Conservation (phyloP, 2,113 vertebrate species). For the Tetrax tetrax region DNA sequence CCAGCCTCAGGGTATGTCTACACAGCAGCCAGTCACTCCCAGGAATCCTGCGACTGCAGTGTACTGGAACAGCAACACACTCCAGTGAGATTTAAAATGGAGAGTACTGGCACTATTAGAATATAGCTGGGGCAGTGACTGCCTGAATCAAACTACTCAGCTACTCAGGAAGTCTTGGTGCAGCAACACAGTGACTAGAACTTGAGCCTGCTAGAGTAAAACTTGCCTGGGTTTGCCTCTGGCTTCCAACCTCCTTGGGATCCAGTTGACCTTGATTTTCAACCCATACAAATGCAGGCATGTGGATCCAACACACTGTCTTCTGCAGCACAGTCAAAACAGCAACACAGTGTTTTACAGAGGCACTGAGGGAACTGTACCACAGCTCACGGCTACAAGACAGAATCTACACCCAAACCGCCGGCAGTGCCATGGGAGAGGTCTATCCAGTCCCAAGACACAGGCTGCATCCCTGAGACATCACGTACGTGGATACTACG, state of each 20-base stretch:
- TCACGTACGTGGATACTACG: neutral
- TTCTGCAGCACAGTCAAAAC: neutral
- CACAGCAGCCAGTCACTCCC: slow-evolving; percentile 23
- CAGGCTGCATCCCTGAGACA: neutral
- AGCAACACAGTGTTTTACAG: neutral
- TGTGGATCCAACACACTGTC: neutral
- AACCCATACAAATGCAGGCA: neutral
- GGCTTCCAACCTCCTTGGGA: neutral
- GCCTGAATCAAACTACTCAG: neutral
- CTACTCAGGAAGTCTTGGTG: neutral
- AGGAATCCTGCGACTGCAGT: neutral
- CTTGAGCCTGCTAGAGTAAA: neutral
- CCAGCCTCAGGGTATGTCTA: slow-evolving; percentile 39
- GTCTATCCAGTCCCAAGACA: neutral
- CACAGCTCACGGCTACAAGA: neutral
- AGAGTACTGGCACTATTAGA: neutral
- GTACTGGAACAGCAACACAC: neutral
- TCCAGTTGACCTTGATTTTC: neutral
- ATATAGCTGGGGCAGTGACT: neutral
- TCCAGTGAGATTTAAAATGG: neutral
- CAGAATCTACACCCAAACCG: neutral
- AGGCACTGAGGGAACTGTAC: neutral
- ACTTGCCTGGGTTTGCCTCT: neutral
- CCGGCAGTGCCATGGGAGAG: neutral
- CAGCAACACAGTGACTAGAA: neutral